Percentiles rank a stretch among this genome's conserved stretches.
Evolutionary conservation across 2,888 invertebrate species (phyloP).

Genomic region (Macrophya alboannulata): DNA sequence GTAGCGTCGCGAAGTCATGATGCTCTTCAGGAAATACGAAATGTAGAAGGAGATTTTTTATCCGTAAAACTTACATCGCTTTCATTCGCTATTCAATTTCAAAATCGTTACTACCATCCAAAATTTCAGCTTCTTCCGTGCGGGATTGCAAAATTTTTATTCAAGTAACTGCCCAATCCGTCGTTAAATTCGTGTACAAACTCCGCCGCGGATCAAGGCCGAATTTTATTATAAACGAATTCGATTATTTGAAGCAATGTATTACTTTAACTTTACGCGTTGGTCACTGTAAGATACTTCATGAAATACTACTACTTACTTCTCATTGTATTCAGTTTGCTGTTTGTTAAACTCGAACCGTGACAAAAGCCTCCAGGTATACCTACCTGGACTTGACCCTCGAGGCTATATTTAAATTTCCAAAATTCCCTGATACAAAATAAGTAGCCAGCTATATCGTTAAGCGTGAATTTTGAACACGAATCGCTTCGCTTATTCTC

Average conservation of each 20-base stretch:
- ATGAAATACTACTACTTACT: conserved; percentile 1
- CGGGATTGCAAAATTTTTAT: background rate
- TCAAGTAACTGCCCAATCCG: background rate
- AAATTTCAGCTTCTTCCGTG: background rate
- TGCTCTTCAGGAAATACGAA: background rate
- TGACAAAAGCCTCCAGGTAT: background rate
- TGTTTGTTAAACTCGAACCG: background rate
- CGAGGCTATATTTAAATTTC: background rate
- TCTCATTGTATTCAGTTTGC: background rate
- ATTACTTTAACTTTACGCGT: background rate
- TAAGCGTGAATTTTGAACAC: background rate
- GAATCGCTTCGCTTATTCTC: background rate
- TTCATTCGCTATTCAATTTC: background rate
- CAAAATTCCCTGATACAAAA: background rate
- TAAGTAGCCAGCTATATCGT: background rate
- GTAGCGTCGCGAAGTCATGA: background rate
- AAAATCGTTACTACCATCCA: background rate
- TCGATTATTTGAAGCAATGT: background rate
- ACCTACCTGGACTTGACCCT: background rate
- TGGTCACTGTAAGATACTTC: background rate
- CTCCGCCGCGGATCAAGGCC: conserved; percentile 1
- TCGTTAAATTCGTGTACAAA: background rate
- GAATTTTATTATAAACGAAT: background rate
- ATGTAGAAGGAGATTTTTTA: background rate
- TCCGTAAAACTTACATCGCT: background rate